Evolutionary conservation across 2,797 vertebrate species (phyloP), one percentile per base, ranked within the genome.

Genomic region (Erpetoichthys calabaricus): DNA sequence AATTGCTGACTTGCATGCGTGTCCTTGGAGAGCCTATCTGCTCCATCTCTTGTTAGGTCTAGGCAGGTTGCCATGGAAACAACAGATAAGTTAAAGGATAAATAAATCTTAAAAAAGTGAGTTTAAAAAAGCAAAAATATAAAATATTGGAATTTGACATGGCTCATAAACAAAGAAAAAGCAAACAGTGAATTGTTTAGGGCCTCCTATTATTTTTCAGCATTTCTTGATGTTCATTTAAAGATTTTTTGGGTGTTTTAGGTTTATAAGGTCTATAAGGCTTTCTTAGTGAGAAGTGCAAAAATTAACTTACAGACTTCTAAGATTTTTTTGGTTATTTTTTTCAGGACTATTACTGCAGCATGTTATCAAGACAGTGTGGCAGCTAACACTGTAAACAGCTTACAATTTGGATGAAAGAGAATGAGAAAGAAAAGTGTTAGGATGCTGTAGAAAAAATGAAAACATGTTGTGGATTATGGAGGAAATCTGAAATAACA

Each of bases 11-110:
- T 44, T 55, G 57, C 64, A 54, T 49, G 46, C 45, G 41, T 9
- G 59, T 64, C 62, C 63, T 69, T 67, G 59, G 56, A 57, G 59
- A 55, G 59, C 50, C 60, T 64, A 59, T 65, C 47, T 62, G 46
- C 57, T 59, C 58, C 25, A 53, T 53, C 59, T 56, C 53, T 55
- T 45, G 52, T 63, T 64, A 55, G 42, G 56, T 42, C 57, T 59
- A 44, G 52, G 60, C 45, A 45, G 58, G 62, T 61, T 58, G 57
- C 57, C 56, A 57, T 46, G 54, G 65, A 66, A 64, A 58, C 57
- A 42, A 44, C 57, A 53, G 45, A 9, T 25, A 45, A 42, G 44
- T 49, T 50, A 25, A 25, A n/a, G 42, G n/a, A 54, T 7, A 52
- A 5, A 58, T 50, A 58, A 44, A 52, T 59, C 7, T 52, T 54